Conservation (phyloP, 2,113 vertebrate genomes). For the Psammodynastes pulverulentus region DNA sequence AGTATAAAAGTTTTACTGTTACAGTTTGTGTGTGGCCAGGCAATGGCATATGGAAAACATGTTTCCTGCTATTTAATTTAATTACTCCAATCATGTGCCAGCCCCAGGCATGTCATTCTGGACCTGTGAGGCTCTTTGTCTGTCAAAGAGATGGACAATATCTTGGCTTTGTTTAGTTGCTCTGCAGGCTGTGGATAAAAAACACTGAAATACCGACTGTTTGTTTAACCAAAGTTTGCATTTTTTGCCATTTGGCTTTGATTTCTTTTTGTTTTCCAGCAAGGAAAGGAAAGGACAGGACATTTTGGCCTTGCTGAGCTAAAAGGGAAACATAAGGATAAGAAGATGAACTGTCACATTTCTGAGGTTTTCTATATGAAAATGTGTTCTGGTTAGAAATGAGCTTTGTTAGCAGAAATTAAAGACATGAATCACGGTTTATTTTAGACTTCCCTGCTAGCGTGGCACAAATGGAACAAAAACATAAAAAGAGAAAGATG, state of each 20-base stretch:
- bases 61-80: conserved; percentile 91
- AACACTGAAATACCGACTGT: conserved; percentile 70
- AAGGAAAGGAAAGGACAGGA: conserved; percentile 53
- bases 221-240: conserved; percentile 75
- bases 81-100: conserved; percentile 84
- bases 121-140: conserved; percentile 80
- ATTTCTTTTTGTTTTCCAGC: conserved; percentile 66
- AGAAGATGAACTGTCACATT: conserved; percentile 60
- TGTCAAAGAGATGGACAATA: conserved; percentile 82
- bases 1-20: conserved; percentile 84
- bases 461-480: conserved; percentile 39
- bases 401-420: conserved; percentile 60
- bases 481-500: neutral
- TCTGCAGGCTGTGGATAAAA: conserved; percentile 70
- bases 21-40: conserved; percentile 84
- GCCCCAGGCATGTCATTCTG: conserved; percentile 79
- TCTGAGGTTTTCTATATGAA: conserved; percentile 52
- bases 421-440: conserved; percentile 43
- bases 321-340: conserved; percentile 65
- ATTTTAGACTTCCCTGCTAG: conserved; percentile 58
- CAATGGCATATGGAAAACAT: conserved; percentile 80
- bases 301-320: conserved; percentile 67
- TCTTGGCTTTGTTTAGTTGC: conserved; percentile 78
- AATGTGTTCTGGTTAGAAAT: conserved; percentile 62
- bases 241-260: conserved; percentile 77